Evolutionary conservation across 2,797 vertebrate species (phyloP).

Genomic region (Pogoniulus pusillus): DNA sequence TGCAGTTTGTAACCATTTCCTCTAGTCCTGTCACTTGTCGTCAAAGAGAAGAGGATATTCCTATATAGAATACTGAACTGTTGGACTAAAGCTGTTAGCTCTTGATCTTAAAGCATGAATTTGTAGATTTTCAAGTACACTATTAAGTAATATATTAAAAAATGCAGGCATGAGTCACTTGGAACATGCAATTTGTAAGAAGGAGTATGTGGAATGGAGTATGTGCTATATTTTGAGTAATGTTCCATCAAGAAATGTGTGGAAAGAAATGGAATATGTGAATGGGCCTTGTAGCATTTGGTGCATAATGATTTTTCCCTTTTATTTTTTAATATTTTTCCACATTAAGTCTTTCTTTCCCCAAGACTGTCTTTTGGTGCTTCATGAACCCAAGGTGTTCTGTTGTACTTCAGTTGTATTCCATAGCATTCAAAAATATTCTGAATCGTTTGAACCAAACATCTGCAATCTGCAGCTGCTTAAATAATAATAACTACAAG

Average conservation of each 20-base stretch:
- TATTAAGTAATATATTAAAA: neutral
- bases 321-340: neutral
- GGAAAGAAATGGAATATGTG: neutral
- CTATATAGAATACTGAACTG: neutral
- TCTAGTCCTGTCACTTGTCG: too few species aligned
- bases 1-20: too few species aligned
- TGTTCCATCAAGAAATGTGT: neutral
- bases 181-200: neutral
- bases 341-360: neutral
- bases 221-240: neutral
- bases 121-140: neutral
- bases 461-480: neutral
- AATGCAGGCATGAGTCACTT: neutral
- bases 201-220: neutral
- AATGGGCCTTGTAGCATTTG: neutral
- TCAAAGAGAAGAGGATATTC: too few species aligned
- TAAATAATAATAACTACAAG: neutral
- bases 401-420: neutral
- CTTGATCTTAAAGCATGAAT: neutral
- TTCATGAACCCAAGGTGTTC: neutral
- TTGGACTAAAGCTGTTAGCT: neutral
- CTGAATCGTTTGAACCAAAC: neutral
- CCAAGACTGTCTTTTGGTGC: neutral
- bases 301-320: neutral
- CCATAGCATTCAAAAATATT: neutral